phyloP scores from a whole-genome alignment of 53 echinoderm and acorn worm species.

The Apostichopus leukothele region DNA sequence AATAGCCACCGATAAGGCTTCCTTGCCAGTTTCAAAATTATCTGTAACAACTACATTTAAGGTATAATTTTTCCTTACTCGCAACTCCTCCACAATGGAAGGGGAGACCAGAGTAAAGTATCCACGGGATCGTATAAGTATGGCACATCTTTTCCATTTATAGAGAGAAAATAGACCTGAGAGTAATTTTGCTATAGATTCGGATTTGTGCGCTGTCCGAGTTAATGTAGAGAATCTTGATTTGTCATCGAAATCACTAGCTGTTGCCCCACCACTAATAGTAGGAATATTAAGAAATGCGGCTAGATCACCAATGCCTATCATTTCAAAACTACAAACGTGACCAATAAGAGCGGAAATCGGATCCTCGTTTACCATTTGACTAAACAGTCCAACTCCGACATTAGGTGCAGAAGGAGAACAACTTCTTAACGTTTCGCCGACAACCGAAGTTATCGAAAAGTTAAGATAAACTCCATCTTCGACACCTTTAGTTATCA shows the following conservation, averaged over 20 bases:
- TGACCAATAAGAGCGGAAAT: conserved; percentile 54
- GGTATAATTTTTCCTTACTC: conserved; percentile 4
- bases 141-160: conserved; percentile 49
- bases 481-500: conserved; percentile 35
- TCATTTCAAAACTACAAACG: conserved; percentile 53
- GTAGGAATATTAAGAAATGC: conserved; percentile 63
- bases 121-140: not conserved
- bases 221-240: conserved; percentile 57
- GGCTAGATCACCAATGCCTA: conserved; percentile 55
- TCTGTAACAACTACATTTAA: not conserved
- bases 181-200: conserved; percentile 47
- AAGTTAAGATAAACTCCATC: conserved; percentile 56
- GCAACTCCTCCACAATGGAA: conserved; percentile 18
- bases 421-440: conserved; percentile 38
- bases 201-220: conserved; percentile 47
- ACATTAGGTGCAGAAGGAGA: conserved; percentile 44
- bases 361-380: not conserved
- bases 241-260: conserved; percentile 49
- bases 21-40: not conserved
- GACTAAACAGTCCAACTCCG: conserved; percentile 37
- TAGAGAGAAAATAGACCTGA: conserved; percentile 38
- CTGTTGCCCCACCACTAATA: conserved; percentile 51
- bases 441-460: not conserved
- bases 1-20: not conserved
- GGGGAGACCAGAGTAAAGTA: conserved; percentile 16